Conservation (phyloP, 2,113 vertebrate genomes). For the Hypocryptadius cinnamomeus region DNA sequence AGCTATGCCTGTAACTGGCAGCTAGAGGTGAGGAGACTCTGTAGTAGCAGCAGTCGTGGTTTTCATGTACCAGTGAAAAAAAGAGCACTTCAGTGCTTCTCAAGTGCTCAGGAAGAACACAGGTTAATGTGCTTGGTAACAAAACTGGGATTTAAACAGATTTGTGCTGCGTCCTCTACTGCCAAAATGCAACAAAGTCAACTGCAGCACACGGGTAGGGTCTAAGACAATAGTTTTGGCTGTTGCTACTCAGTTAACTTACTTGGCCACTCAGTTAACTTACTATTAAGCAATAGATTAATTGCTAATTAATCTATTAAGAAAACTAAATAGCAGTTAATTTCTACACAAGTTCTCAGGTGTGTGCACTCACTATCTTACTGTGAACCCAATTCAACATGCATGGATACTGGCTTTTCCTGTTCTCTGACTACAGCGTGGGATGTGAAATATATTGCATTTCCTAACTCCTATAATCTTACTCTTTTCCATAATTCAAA, state of each 20-base stretch:
- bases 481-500: neutral
- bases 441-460: neutral
- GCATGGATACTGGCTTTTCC: neutral
- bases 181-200: neutral
- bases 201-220: fast-evolving
- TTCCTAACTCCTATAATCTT: neutral
- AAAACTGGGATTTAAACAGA: neutral
- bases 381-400: neutral
- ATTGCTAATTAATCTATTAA: neutral
- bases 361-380: neutral
- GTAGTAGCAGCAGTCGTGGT: neutral
- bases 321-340: neutral
- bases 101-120: neutral
- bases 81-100: neutral
- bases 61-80: neutral
- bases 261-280: neutral
- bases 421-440: neutral
- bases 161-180: neutral
- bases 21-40: neutral
- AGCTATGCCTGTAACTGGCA: neutral
- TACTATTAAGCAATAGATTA: too few species aligned
- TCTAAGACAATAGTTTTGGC: neutral
- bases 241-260: neutral
- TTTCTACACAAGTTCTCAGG: neutral
- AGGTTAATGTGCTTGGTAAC: neutral